Base-by-base conservation (phyloP, 2,888 invertebrate genomes). In the Drosophila putrida region DNA sequence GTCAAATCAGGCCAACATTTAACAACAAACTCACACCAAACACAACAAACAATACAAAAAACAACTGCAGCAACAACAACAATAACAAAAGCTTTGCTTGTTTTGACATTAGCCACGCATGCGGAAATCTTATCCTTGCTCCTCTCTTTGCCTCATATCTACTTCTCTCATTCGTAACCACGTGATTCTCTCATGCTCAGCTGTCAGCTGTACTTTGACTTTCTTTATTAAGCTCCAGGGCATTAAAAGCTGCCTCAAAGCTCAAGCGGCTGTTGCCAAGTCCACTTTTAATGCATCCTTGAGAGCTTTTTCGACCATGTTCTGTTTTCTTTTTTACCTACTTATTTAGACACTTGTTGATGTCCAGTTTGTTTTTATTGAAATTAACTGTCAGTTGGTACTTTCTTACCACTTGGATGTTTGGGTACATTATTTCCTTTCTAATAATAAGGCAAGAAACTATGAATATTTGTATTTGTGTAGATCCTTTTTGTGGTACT, bases 1-100 rank as follows among this genome's bases (percentile, higher is more conserved):
- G 43, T 66, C 66, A 64, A 88, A 88, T 85, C 88, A 77, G 83
- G 82, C 71, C 88, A 88, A 66, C 68, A 44, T 65, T 68, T 64
- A 73, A 86, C 57, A 82, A 82, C 87, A 82, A 86, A 80, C 72
- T 53, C 73, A 65, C 59, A 51, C 61, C 74, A 75, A 53, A 43
- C 13, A 50, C 53, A 49, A 38, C 39, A 31, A 44, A 39, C 41
- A 74, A 3, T 11, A 51, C 58, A 51, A 13, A 15, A 10, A 35
- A 33, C 33, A 55, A 54, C 43, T n/a, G 27, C 38, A 20, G 13
- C 10, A n/a, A 13, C 13, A 39, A 39, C 10, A 57, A 28, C 54
- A 67, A 47, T 10, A 47, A 44, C 27, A 47, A 65, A 54, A 27
- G 51, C 47, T 58, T 46, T 38, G 36, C 66, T 59, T 76, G 54